A percentile compares a stretch with the other conserved stretches of the same genome.
Evolutionary conservation across 2,113 vertebrate species (phyloP).

Genomic region (Cisticola juncidis): DNA sequence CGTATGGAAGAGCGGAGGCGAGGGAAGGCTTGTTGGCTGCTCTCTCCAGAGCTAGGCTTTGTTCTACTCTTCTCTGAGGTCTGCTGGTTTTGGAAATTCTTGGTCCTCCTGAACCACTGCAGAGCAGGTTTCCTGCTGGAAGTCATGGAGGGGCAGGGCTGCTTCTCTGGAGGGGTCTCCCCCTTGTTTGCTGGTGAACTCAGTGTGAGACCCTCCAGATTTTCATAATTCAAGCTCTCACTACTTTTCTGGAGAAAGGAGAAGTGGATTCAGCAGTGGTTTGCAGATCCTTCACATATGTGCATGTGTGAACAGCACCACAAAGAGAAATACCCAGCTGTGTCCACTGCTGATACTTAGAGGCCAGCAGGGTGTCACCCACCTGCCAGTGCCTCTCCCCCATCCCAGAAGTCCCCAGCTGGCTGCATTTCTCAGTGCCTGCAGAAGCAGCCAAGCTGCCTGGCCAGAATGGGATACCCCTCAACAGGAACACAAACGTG

Average conservation of each 20-base stretch:
- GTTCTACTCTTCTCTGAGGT: neutral
- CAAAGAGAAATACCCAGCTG: fast-evolving
- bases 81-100: neutral
- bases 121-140: neutral
- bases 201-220: slow-evolving; percentile 13
- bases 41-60: neutral
- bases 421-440: neutral
- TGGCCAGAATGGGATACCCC: neutral
- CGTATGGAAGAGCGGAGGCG: slow-evolving; percentile 69
- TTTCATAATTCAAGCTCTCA: slow-evolving; percentile 54
- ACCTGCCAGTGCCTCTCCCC: neutral
- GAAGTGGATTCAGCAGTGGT: neutral
- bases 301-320: neutral
- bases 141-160: neutral
- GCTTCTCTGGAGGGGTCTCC: neutral
- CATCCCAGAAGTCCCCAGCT: neutral
- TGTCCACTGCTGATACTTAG: neutral
- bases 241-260: slow-evolving; percentile 49
- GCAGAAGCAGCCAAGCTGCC: neutral
- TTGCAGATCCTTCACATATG: neutral
- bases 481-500: neutral
- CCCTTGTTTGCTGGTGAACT: neutral
- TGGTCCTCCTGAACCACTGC: slow-evolving; percentile 15
- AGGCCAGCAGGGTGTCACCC: fast-evolving
- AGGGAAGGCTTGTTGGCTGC: slow-evolving; percentile 1